Evolutionary conservation across 2,888 invertebrate genomes (phyloP).

Genomic region (Ceriagrion tenellum): DNA sequence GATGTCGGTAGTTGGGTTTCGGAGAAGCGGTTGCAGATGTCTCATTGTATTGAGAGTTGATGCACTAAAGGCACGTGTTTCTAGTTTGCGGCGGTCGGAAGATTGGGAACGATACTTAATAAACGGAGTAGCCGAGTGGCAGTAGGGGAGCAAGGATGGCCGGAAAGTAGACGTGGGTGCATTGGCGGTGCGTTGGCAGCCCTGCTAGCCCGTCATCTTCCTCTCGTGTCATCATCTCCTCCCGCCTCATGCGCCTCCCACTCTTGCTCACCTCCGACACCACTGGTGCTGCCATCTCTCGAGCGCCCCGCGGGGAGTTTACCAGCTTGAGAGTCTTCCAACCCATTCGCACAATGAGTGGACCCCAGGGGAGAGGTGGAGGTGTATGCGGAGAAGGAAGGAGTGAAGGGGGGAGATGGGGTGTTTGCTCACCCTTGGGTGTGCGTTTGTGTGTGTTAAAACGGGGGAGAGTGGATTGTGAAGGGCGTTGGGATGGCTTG

Average conservation of each 20-base stretch:
- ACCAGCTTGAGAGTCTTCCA: background rate
- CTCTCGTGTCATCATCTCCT: too few species aligned
- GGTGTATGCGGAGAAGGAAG: background rate
- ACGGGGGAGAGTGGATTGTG: background rate
- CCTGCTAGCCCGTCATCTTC: background rate
- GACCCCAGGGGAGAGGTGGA: background rate
- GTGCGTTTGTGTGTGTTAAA: background rate
- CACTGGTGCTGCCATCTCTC: conserved; percentile 18
- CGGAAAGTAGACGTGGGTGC: background rate
- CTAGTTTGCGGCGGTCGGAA: too few species aligned
- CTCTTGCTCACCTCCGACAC: background rate
- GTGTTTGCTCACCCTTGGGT: background rate
- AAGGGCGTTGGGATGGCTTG: background rate
- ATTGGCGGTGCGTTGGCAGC: background rate
- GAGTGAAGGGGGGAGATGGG: background rate
- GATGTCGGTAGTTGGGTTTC: too few species aligned
- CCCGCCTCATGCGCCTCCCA: background rate
- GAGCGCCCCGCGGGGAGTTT: background rate
- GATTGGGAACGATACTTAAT: too few species aligned
- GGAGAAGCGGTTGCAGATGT: too few species aligned
- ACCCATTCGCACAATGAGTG: background rate
- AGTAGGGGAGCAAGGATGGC: too few species aligned
- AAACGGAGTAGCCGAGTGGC: too few species aligned
- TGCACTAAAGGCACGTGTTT: too few species aligned
- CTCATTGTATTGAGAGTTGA: too few species aligned